Base-by-base conservation (phyloP, 2,797 vertebrate genomes). In the Brachyalestes nurse region DNA sequence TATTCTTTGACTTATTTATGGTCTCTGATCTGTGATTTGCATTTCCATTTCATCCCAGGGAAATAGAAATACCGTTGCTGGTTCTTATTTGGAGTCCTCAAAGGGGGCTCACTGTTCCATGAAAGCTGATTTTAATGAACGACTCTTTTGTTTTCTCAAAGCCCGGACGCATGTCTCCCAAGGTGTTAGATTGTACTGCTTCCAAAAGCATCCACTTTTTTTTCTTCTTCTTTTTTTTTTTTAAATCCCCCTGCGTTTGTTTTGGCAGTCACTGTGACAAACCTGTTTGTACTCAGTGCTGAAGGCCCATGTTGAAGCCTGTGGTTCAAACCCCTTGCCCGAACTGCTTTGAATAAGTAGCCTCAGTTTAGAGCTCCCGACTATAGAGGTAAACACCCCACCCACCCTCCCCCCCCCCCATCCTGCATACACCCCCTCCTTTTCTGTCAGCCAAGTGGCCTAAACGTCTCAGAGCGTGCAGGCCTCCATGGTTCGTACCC, bases 31-130 rank as follows among this genome's bases (percentile, higher is more conserved):
- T 91, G 89, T 90, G 90, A 93, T 93, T 91, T 92, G 90, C 91
- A 93, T 92, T 93, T 93, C 90, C 90, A 91, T 92, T 92, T 82
- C 87, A 92, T 88, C 86, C 87, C 75, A 87, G 90, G 88, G 88
- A 91, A 92, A 88, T 87, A 87, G 87, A 91, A 91, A 88, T 88
- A 85, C 88, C 90, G 89, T 89, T 86, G 88, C 86, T 73, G 25
- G 21, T 62, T 65, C 78, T 78, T 47, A 16, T 78, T 75, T 67
- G 21, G 47, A 40, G 64, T 60, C 85, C 90, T 91, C 88, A 89
- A 81, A 88, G 88, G 88, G 89, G 88, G 89, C 90, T 87, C 79
- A 85, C 87, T 88, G 82, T 87, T 82, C 21, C 53, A 69, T 6
- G 16, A 77, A 65, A 86, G 55, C 58, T 71, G 13, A 71, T 79